phyloP scores from a whole-genome alignment of 2,113 vertebrate genomes.

The Electrona antarctica region DNA sequence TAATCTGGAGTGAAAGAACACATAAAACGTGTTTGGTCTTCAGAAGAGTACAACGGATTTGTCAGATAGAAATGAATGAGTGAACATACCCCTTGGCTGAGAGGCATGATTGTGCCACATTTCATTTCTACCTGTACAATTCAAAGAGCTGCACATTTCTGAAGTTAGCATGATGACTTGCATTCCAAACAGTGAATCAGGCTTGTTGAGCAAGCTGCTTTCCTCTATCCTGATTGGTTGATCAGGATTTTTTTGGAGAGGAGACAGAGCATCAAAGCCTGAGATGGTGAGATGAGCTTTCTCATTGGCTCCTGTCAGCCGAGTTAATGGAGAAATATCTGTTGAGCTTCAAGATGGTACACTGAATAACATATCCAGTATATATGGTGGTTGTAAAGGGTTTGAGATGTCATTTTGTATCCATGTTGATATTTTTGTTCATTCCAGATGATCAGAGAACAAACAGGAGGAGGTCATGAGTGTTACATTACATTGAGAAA shows the following conservation, averaged over 20 bases:
- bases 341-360: not conserved
- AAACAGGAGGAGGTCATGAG: not conserved
- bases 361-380: not conserved
- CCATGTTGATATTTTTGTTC: not conserved
- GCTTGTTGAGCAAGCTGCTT: slow-evolving; percentile 8
- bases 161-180: not conserved
- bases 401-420: not conserved
- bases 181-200: slow-evolving; percentile 36
- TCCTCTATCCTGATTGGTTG: slow-evolving; percentile 78
- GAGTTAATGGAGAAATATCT: too few species aligned
- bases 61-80: not conserved
- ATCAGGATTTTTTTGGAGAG: slow-evolving; percentile 72
- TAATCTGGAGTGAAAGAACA: too few species aligned
- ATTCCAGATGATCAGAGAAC: slow-evolving; percentile 1
- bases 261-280: slow-evolving; percentile 37
- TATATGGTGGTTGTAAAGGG: not conserved
- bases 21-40: not conserved
- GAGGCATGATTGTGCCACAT: not conserved
- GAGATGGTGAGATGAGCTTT: not conserved
- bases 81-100: slow-evolving; percentile 9
- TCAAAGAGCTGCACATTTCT: not conserved
- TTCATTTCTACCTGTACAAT: slow-evolving; percentile 2
- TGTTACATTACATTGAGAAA: not conserved
- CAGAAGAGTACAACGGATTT: not conserved
- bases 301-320: not conserved